phyloP scores from a whole-genome alignment of 2,113 vertebrate genomes.

The Stegostoma tigrinum region DNA sequence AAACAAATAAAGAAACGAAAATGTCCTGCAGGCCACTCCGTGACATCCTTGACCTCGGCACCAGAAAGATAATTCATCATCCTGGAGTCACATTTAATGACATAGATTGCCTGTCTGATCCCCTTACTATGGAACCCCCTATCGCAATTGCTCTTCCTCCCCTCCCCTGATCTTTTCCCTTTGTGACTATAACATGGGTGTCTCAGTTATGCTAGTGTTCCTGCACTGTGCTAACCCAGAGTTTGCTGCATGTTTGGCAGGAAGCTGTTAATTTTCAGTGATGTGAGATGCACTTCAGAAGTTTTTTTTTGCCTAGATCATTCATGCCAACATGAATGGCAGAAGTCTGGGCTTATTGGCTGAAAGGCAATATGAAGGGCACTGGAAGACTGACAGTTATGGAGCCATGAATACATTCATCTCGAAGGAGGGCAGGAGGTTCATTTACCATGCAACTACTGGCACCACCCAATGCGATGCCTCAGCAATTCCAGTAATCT shows the following conservation, averaged over 20 bases:
- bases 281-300: neutral
- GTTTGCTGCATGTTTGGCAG: neutral
- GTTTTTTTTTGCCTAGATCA: neutral
- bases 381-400: neutral
- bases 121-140: too few species aligned
- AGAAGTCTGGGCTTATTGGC: neutral
- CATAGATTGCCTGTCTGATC: too few species aligned
- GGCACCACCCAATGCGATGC: neutral
- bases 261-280: neutral
- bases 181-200: neutral
- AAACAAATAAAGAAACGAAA: too few species aligned
- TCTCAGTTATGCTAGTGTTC: neutral
- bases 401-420: neutral
- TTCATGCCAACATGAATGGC: neutral
- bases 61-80: too few species aligned
- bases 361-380: neutral
- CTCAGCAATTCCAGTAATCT: neutral
- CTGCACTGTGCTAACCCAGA: neutral
- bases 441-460: neutral
- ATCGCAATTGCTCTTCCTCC: too few species aligned
- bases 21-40: too few species aligned
- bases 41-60: too few species aligned
- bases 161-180: neutral
- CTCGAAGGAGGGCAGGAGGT: neutral
- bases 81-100: too few species aligned